Conservation (phyloP, 2,113 vertebrate genomes). For the Cichladusa arquata region DNA sequence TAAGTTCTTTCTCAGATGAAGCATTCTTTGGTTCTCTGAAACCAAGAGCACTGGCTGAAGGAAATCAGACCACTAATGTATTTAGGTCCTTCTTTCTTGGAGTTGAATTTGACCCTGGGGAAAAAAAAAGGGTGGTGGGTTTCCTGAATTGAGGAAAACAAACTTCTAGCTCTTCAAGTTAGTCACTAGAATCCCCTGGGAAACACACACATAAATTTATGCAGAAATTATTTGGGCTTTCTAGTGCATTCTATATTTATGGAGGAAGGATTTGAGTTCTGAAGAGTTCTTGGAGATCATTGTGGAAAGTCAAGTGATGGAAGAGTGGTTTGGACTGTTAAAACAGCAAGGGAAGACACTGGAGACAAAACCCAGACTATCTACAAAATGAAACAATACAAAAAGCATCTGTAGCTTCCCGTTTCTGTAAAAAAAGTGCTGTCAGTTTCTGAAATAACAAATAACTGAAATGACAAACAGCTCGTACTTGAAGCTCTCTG, state of each 20-base stretch:
- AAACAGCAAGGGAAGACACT: background rate
- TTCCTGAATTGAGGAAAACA: background rate
- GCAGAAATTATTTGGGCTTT: background rate
- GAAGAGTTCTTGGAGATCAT: background rate
- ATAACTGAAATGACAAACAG: background rate
- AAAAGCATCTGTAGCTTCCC: slow-evolving; percentile 9
- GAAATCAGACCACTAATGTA: background rate
- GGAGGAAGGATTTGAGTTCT: background rate
- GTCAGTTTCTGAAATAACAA: slow-evolving; percentile 4
- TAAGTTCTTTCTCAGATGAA: background rate
- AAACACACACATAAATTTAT: background rate
- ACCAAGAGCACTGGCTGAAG: background rate
- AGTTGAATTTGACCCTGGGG: background rate
- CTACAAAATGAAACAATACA: background rate
- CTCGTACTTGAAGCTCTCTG: background rate
- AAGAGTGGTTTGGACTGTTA: background rate
- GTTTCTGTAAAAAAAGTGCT: background rate
- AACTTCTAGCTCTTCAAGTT: background rate
- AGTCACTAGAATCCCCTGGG: background rate
- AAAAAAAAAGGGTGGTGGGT: background rate
- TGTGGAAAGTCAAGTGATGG: slow-evolving; percentile 8
- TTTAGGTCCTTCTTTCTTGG: background rate
- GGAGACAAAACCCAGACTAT: slow-evolving; percentile 16
- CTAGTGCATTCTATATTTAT: background rate
- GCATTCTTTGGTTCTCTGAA: background rate